phyloP scores from a whole-genome alignment of 2,113 vertebrate species.

The Camelus dromedarius region DNA sequence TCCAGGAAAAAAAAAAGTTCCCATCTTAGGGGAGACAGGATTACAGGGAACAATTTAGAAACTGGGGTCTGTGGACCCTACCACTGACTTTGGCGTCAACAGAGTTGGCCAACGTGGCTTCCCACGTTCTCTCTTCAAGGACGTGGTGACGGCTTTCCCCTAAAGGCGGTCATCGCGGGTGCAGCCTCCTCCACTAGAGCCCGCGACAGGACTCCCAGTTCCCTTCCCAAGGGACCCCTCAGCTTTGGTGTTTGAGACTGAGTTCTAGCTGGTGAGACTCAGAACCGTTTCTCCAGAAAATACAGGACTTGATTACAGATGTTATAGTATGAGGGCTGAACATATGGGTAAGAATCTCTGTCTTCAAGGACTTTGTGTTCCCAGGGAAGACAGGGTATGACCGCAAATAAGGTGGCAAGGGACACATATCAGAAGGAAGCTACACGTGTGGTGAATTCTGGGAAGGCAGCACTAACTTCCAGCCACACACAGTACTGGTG shows the following conservation, averaged over 20 bases:
- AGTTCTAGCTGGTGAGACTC: neutral
- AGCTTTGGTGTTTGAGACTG: neutral
- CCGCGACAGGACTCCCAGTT: neutral
- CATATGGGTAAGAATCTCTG: neutral
- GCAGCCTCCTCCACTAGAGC: neutral
- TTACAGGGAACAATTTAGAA: neutral
- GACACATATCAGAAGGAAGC: neutral
- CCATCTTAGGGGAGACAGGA: neutral
- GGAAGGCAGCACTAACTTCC: neutral
- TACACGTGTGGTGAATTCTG: neutral
- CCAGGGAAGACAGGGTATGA: neutral
- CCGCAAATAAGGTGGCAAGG: too few species aligned
- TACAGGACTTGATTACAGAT: neutral
- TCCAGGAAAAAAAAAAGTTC: neutral
- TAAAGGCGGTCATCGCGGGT: accelerated
- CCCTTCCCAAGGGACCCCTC: neutral
- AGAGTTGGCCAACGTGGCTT: accelerated
- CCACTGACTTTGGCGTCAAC: neutral
- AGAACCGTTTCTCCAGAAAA: neutral
- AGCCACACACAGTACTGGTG: neutral
- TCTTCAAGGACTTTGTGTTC: neutral
- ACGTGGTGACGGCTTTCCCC: accelerated
- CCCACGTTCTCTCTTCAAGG: neutral
- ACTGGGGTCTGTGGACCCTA: neutral
- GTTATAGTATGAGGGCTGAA: too few species aligned